Evolutionary conservation across 1,140 invertebrate genomes (phyloP).

Genomic region (Uloborus diversus): DNA sequence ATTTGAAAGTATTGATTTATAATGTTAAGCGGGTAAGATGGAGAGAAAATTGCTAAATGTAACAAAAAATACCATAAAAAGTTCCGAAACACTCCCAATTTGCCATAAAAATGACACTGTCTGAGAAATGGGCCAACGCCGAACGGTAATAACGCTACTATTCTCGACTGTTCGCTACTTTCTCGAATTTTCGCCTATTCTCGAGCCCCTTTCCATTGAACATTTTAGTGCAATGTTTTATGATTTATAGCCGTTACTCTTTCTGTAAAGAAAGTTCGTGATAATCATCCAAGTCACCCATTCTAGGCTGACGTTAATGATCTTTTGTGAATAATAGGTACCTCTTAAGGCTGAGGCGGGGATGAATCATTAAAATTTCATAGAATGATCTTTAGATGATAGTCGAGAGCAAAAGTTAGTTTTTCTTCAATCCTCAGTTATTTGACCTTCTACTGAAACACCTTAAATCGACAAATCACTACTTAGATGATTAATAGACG

Average conservation of each 20-base stretch:
- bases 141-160: conserved; percentile 24
- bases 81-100: conserved; percentile 40
- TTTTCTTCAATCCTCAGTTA: conserved; percentile 38
- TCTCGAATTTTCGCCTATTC: conserved; percentile 43
- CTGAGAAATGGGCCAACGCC: conserved; percentile 30
- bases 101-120: conserved; percentile 49
- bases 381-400: conserved; percentile 30
- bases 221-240: conserved; percentile 25
- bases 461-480: conserved; percentile 45
- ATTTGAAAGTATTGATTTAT: conserved; percentile 50
- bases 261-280: conserved; percentile 42
- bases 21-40: background rate
- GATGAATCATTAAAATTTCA: conserved; percentile 54
- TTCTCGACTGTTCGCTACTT: conserved; percentile 15
- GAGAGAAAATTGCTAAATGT: conserved; percentile 44
- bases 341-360: conserved; percentile 21
- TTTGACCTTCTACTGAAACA: conserved; percentile 43
- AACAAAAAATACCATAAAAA: conserved; percentile 42
- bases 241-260: conserved; percentile 33
- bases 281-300: conserved; percentile 41
- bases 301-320: conserved; percentile 51
- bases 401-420: conserved; percentile 16
- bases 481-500: conserved; percentile 34
- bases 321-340: conserved; percentile 44
- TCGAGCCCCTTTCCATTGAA: conserved; percentile 5